Percentiles rank a stretch among this genome's conserved stretches.
Conservation (phyloP, 2,888 invertebrate species). For the Rutpela maculata region DNA sequence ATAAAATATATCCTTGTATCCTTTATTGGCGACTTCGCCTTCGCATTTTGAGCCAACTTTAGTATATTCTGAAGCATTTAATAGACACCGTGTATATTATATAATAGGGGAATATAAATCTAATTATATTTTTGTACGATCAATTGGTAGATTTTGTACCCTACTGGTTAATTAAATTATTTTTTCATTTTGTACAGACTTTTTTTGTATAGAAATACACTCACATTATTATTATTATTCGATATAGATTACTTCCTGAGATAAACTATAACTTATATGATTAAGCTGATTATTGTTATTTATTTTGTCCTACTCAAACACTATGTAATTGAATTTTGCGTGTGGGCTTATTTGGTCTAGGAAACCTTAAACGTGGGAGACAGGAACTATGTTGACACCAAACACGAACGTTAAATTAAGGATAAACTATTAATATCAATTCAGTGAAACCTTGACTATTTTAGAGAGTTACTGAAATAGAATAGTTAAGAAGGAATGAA, state of each 20-base stretch:
- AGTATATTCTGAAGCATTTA: no score
- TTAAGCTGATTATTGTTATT: slow-evolving; percentile 2
- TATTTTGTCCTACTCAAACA: slow-evolving; percentile 7
- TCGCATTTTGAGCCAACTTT: no score
- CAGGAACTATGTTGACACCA: slow-evolving; percentile 16
- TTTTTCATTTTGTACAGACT: background rate
- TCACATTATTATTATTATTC: background rate
- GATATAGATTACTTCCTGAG: background rate
- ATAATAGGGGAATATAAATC: no score
- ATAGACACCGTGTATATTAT: no score
- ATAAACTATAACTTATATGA: background rate
- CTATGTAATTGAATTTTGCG: background rate
- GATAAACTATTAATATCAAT: slow-evolving; percentile 23
- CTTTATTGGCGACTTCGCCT: no score
- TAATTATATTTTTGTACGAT: no score
- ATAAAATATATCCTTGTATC: no score
- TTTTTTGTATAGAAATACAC: background rate
- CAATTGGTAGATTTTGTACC: no score
- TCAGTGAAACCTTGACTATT: background rate
- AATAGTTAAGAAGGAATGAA: background rate
- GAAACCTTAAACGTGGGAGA: background rate
- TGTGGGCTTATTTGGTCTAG: background rate
- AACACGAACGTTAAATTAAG: slow-evolving; percentile 24
- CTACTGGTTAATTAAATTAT: background rate
- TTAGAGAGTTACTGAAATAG: background rate